Base-by-base conservation (phyloP, 2,113 vertebrate genomes). In the Acanthochromis polyacanthus region DNA sequence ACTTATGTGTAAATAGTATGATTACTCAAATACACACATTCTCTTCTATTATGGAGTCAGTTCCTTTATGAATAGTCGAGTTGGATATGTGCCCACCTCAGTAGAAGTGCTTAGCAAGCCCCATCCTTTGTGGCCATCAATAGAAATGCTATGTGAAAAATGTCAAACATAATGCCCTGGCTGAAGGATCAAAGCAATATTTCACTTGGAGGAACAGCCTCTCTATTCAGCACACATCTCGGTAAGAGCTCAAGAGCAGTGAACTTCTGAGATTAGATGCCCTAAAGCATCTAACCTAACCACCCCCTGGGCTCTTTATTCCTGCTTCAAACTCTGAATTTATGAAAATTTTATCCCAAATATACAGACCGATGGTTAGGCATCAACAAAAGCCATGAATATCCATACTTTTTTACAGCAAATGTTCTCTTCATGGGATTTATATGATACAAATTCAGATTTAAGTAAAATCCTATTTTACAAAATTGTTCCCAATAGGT, bases 91-190 rank as follows among this genome's bases (percentile, higher is more conserved):
- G 66, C 64, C 62, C 62, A 69, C 50, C 14, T 17, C 4, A 61
- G 62, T 30, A 71, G 46, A 89, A 79, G 71, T 63, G 77, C 75
- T 81, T 80, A 64, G 72, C 78, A 65, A 76, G 68, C 17, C n/a
- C 64, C 55, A 62, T 71, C 30, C 36, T 86, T 55, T 12, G 17
- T 48, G 57, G 62, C 20, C 62, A 63, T 85, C 71, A 78, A 71
- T 63, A 81, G 77, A 82, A 71, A 80, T n/a, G 45, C 48, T 81
- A 25, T 73, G 67, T 76, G 74, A 82, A 75, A 78, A 61, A 81
- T 83, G 84, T 87, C 75, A 85, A 85, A 82, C 71, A 78, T 70
- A 68, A 84, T 61, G 56, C 40, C 40, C 40, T 12, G 57, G 62
- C 71, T 81, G 52, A 36, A 51, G 67, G 38, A 81, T 70, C 60